phyloP scores from a whole-genome alignment of 2,797 vertebrate species.

The Coccyzus lansbergi region DNA sequence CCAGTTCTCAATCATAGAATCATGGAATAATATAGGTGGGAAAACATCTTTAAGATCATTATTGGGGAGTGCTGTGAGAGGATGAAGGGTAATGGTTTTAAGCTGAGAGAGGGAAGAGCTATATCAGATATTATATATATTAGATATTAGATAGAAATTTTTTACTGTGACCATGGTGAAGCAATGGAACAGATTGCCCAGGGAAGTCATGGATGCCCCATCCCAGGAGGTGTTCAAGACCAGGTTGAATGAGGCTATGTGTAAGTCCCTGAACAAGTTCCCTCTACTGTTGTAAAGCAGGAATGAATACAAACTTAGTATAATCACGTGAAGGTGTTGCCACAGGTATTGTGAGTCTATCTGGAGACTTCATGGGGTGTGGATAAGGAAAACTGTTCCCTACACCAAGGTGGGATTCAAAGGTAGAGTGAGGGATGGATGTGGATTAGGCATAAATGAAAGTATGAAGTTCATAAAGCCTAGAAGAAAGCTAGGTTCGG shows the following conservation, averaged over 20 bases:
- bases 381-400: neutral
- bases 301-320: neutral
- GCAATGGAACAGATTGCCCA: too few relatives aligned
- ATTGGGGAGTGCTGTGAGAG: too few relatives aligned
- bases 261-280: neutral
- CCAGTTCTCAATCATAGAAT: neutral
- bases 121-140: too few relatives aligned
- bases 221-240: too few relatives aligned
- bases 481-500: neutral
- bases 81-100: too few relatives aligned
- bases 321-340: neutral
- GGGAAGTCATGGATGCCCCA: too few relatives aligned
- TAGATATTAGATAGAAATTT: too few relatives aligned
- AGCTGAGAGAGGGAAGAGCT: too few relatives aligned
- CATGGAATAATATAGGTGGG: neutral
- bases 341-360: neutral
- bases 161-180: too few relatives aligned
- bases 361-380: rapidly evolving
- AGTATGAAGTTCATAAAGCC: neutral
- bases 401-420: neutral
- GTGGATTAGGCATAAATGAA: neutral
- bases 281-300: neutral
- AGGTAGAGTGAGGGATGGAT: neutral
- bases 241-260: too few relatives aligned
- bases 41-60: neutral